Evolutionary conservation across 30 jellyfish, hydroid and myxozoan genomes (phyloP).

Genomic region (Turritopsis dohrnii): DNA sequence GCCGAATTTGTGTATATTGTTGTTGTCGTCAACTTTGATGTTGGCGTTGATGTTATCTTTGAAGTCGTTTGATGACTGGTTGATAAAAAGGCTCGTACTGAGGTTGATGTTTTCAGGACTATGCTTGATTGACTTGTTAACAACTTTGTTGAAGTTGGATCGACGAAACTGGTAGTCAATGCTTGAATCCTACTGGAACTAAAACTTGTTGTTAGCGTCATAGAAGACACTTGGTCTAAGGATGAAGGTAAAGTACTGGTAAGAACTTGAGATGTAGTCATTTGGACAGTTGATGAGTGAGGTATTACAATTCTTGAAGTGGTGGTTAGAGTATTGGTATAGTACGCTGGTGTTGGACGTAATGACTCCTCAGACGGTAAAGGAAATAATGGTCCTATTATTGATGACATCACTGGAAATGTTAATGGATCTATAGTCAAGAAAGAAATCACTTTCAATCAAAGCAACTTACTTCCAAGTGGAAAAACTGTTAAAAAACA

Average conservation of each 20-base stretch:
- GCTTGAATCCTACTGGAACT: not conserved
- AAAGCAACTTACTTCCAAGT: too few relatives aligned
- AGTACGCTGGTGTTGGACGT: not conserved
- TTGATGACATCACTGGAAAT: not conserved
- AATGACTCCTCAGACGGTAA: not conserved
- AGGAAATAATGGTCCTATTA: conserved; percentile 6
- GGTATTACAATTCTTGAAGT: not conserved
- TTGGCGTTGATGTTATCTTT: not conserved
- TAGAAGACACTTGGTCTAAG: not conserved
- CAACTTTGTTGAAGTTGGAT: not conserved
- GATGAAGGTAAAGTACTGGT: not conserved
- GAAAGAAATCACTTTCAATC: not conserved
- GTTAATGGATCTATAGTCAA: conserved; percentile 10
- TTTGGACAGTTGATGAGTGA: not conserved
- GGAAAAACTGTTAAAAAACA: not conserved
- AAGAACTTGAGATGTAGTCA: not conserved
- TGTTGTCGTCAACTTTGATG: not conserved
- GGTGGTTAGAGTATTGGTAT: not conserved
- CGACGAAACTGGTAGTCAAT: not conserved
- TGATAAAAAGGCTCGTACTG: not conserved
- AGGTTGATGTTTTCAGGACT: not conserved
- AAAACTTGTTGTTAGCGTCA: not conserved
- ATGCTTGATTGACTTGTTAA: not conserved
- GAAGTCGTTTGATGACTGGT: not conserved
- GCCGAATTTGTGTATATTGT: not conserved